Evolutionary conservation across 2,113 vertebrate genomes (phyloP).

Genomic region (Ceyx melanurus): DNA sequence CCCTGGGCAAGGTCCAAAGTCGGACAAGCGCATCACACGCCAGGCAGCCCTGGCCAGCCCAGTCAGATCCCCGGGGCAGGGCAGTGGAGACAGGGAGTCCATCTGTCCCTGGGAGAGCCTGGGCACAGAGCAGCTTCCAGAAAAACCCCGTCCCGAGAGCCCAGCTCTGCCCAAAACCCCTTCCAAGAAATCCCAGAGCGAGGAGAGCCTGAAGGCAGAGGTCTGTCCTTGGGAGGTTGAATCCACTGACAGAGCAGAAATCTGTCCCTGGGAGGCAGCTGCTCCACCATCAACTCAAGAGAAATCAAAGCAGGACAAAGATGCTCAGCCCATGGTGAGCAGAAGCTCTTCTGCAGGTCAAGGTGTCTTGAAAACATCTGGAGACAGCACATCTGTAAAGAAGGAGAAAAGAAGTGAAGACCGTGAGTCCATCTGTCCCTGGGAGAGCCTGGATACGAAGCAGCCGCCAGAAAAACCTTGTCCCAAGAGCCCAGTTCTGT

Average conservation of each 20-base stretch:
- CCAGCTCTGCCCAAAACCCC: background rate
- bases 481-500: background rate
- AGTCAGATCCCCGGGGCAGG: background rate
- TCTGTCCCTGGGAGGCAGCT: conserved; percentile 68
- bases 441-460: background rate
- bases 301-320: background rate
- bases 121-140: background rate
- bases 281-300: background rate
- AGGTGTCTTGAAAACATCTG: rapidly evolving
- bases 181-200: background rate
- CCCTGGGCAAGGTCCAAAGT: background rate
- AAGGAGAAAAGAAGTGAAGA: background rate
- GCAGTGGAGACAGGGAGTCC: background rate
- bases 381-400: rapidly evolving
- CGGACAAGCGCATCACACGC: background rate
- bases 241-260: conserved; percentile 55
- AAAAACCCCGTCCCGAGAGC: background rate
- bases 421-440: background rate
- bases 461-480: background rate
- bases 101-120: background rate
- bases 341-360: background rate
- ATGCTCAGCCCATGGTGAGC: background rate
- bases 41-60: background rate
- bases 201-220: conserved; percentile 29
- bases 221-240: conserved; percentile 44